Conservation (phyloP, 2,888 invertebrate genomes). For the Lycia hirtaria region DNA sequence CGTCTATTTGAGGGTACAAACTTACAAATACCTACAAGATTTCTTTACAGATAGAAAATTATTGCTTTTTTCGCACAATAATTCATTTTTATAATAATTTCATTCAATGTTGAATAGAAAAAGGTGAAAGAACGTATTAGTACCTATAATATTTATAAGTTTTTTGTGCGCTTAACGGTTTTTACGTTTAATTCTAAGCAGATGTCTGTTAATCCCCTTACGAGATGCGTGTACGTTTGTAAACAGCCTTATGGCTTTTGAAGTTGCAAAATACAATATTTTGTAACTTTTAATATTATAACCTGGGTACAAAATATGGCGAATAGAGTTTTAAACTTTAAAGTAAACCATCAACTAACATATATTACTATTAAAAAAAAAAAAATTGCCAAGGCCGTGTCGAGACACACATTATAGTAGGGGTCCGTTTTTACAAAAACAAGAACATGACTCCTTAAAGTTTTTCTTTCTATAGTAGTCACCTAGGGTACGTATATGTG, state of each 20-base stretch:
- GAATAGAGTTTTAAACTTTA: no score
- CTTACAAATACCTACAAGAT: background rate
- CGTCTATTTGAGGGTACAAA: background rate
- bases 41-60: background rate
- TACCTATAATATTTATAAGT: constrained; percentile 28
- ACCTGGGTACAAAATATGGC: background rate
- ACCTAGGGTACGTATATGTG: no score
- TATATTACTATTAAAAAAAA: no score
- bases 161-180: constrained; percentile 33
- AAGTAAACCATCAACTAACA: no score
- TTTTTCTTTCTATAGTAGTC: no score
- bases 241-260: constrained; percentile 3
- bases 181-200: constrained; percentile 30
- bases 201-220: constrained; percentile 37
- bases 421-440: no score
- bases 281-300: constrained; percentile 1
- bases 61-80: constrained; percentile 3
- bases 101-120: constrained; percentile 20
- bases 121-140: constrained; percentile 24
- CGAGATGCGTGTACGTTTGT: constrained; percentile 20
- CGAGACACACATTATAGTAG: no score
- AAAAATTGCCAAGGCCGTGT: no score
- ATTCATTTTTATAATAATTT: background rate
- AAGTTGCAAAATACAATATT: background rate
- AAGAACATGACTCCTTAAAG: no score